These are phyloP conservation scores for Himalopsyche japonica DNA, from an alignment of 2,888 invertebrate species.

Conservation along the genomic window DNA sequence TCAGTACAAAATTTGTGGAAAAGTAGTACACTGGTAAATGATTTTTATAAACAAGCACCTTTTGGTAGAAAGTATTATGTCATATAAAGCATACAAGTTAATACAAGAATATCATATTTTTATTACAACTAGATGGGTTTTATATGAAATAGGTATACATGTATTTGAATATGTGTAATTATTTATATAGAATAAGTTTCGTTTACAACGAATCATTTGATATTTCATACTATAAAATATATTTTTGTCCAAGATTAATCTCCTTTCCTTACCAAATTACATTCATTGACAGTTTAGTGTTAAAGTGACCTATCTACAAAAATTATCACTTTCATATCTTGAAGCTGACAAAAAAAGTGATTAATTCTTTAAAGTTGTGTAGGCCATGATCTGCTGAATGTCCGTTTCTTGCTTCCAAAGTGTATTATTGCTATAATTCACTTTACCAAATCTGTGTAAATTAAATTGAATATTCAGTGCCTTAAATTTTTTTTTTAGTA, in stretches of 20 bases:
- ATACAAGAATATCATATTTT: not conserved
- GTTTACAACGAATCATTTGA: slow-evolving; percentile 23
- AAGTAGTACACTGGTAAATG: too few species aligned
- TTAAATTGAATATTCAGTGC: too few species aligned
- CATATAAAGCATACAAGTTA: not conserved
- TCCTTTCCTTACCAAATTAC: not conserved
- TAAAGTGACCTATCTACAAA: too few species aligned
- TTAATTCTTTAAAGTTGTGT: too few species aligned
- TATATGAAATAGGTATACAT: not conserved
- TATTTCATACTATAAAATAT: slow-evolving; percentile 20
- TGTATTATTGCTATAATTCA: too few species aligned
- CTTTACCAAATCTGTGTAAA: too few species aligned
- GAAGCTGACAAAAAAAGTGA: too few species aligned
- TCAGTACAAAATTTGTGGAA: too few species aligned
- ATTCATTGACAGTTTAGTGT: not conserved
- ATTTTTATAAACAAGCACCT: not conserved
- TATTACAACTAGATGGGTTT: not conserved
- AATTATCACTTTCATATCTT: too few species aligned
- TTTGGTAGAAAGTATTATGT: not conserved
- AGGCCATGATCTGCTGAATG: too few species aligned
- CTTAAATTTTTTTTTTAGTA: too few species aligned
- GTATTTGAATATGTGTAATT: not conserved
- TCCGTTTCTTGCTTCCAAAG: too few species aligned
- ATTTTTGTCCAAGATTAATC: not conserved
- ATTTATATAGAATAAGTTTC: slow-evolving; percentile 5